phyloP scores from a whole-genome alignment of 2,888 invertebrate genomes.

The Hermaeophaga mercurialis region DNA sequence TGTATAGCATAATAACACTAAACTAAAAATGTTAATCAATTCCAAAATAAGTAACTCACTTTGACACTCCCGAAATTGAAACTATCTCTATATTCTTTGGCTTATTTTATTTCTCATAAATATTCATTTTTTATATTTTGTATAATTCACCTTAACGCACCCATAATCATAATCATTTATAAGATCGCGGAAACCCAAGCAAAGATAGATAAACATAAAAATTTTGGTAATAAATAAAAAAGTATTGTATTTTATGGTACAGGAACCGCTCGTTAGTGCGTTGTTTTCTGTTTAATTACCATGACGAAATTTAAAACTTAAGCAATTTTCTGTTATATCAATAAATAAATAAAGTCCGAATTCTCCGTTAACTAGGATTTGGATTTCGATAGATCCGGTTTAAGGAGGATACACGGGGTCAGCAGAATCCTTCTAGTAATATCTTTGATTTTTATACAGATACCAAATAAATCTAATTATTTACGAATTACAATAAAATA shows the following conservation, averaged over 20 bases:
- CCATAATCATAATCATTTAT: conserved; percentile 1
- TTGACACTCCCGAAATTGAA: too few species aligned
- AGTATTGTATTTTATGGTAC: conserved; percentile 23
- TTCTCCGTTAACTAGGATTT: conserved; percentile 18
- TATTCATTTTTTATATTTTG: conserved; percentile 7
- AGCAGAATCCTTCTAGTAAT: too few species aligned
- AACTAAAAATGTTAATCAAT: too few species aligned
- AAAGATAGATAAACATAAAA: conserved; percentile 12
- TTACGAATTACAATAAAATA: too few species aligned
- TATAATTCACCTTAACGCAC: conserved; percentile 2
- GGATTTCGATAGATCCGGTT: conserved; percentile 17
- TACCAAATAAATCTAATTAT: too few species aligned
- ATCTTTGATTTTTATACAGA: too few species aligned
- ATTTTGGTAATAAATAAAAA: conserved; percentile 18
- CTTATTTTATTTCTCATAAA: not conserved
- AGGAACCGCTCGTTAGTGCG: conserved; percentile 22
- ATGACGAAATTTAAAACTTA: conserved; percentile 23
- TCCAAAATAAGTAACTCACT: too few species aligned
- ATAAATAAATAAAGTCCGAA: conserved; percentile 23
- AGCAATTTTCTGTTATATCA: conserved; percentile 21
- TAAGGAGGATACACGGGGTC: not conserved
- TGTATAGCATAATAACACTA: too few species aligned
- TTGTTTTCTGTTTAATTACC: conserved; percentile 25
- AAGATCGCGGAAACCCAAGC: conserved; percentile 6
- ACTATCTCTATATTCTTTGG: too few species aligned